phyloP scores from a whole-genome alignment of 2,888 invertebrate species.

The Uloborus plumipes region DNA sequence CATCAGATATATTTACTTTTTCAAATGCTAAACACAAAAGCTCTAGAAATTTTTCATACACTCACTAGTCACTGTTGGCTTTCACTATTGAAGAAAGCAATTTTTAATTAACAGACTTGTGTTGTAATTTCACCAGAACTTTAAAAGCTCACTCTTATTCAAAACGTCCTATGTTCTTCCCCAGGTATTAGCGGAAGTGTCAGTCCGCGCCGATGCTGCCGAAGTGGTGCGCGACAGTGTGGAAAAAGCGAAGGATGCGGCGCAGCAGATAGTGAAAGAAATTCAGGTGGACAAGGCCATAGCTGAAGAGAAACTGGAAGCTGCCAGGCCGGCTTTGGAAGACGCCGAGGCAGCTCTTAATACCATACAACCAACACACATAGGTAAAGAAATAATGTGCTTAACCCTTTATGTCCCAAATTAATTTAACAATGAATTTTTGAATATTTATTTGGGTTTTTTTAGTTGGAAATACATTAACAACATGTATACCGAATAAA shows the following conservation, averaged over 20 bases:
- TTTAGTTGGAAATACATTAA: too few species aligned
- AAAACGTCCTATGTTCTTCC: neutral
- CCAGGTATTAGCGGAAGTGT: conserved; percentile 83
- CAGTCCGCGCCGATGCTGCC: conserved; percentile 93
- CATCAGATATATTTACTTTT: too few species aligned
- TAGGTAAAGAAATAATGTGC: conserved; percentile 73
- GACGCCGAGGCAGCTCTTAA: conserved; percentile 95
- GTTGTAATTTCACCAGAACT: too few species aligned
- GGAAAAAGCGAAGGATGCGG: conserved; percentile 94
- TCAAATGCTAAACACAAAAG: too few species aligned
- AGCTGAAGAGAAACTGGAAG: conserved; percentile 93
- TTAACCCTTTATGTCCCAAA: too few species aligned
- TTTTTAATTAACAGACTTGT: too few species aligned
- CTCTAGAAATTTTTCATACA: neutral
- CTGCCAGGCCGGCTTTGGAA: conserved; percentile 94
- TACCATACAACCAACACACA: conserved; percentile 96
- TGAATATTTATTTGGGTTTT: too few species aligned
- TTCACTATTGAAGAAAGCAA: too few species aligned
- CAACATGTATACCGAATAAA: too few species aligned
- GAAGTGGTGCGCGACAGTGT: conserved; percentile 96
- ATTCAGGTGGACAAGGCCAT: conserved; percentile 91
- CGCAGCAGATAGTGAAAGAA: conserved; percentile 86
- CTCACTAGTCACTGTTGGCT: too few species aligned
- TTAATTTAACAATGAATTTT: too few species aligned
- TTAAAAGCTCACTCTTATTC: too few species aligned